Evolutionary conservation across 2,888 invertebrate species (phyloP), one percentile per base, ranked within the genome.

Genomic region (Acrobasis suavella): DNA sequence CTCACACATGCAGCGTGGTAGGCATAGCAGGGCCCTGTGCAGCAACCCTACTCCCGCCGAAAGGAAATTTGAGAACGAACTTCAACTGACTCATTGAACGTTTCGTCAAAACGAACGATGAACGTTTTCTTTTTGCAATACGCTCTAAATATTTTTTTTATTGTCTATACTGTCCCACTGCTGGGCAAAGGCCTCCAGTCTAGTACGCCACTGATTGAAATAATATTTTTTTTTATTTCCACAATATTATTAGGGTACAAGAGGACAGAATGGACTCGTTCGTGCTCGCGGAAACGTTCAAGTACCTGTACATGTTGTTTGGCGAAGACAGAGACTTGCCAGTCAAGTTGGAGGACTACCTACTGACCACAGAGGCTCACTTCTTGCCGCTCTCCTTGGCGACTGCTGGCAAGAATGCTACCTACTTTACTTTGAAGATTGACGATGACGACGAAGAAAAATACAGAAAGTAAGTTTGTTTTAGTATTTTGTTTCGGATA

Each of bases 241-340:
- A 8, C 8, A 32, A 32, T 32, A 6, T 32, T 32, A 7, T 32
- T 32, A 56, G 97, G 38, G 94, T 95, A 65, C 97, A 98, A 78
- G 98, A 99, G 81, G 98, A 99, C 81, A 95, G 98, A 69, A 98
- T 99, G 98, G 99, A 99, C 83, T 99, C 99, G 0, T 99, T 98
- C 90, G 98, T 99, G 0, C 93, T 99, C 1, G 97, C 99, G 0
- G 99, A 99, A 91, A 99, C 99, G 0, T 97, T 99, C 80, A 99
- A 99, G 86, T 99, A 99, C 84, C 93, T 99, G 10, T 99, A 96
- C 87, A 94, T 99, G 83, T 89, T 99, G 64, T 99, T 99, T 84
- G 95, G 98, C 1, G 86, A 98, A 72, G 96, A 96, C 62, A 95
- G 94, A 42, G 98, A 99, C 77, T 87, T 98, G 58, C 94, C 96